Percentiles rank a stretch among this genome's conserved stretches.
Evolutionary conservation across 1,140 invertebrate genomes (phyloP).

Genomic region (Cotesia glomerata): DNA sequence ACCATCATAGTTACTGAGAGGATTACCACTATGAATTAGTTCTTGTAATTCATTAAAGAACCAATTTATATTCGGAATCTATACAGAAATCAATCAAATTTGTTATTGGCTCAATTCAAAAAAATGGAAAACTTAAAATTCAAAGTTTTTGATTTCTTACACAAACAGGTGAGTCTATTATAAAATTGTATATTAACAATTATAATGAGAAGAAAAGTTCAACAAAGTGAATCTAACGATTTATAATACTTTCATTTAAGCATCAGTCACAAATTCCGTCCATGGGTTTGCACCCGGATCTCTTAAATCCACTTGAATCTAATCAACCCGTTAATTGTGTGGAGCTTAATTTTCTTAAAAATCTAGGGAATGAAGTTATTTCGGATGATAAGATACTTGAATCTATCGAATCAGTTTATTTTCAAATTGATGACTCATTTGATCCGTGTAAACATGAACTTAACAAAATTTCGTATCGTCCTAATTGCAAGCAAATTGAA

Average conservation of each 20-base stretch:
- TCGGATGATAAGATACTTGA: conserved; percentile 79
- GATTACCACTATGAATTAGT: too few species aligned
- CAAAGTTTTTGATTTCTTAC: too few species aligned
- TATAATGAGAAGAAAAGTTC: too few species aligned
- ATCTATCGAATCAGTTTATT: conserved; percentile 74
- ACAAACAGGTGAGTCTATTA: too few species aligned
- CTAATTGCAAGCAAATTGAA: conserved; percentile 74
- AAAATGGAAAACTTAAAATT: too few species aligned
- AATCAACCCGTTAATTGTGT: conserved; percentile 43
- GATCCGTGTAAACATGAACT: conserved; percentile 75
- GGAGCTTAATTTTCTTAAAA: conserved; percentile 47
- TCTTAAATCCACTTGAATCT: conserved; percentile 48
- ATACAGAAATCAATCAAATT: too few species aligned
- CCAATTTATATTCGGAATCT: too few species aligned
- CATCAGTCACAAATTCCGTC: conserved; percentile 52
- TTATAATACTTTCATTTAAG: conserved; percentile 31
- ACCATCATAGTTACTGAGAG: too few species aligned
- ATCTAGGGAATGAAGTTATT: conserved; percentile 61
- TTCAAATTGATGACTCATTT: conserved; percentile 65
- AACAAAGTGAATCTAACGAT: too few species aligned
- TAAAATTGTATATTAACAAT: too few species aligned
- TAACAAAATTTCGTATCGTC: conserved; percentile 69
- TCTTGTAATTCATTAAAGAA: too few species aligned
- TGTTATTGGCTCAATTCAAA: too few species aligned
- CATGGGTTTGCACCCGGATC: conserved; percentile 55